Percentiles rank a stretch among this genome's conserved stretches.
Evolutionary conservation across 23 tunicate species (phyloP).

Genomic region (Phallusia fumigata): DNA sequence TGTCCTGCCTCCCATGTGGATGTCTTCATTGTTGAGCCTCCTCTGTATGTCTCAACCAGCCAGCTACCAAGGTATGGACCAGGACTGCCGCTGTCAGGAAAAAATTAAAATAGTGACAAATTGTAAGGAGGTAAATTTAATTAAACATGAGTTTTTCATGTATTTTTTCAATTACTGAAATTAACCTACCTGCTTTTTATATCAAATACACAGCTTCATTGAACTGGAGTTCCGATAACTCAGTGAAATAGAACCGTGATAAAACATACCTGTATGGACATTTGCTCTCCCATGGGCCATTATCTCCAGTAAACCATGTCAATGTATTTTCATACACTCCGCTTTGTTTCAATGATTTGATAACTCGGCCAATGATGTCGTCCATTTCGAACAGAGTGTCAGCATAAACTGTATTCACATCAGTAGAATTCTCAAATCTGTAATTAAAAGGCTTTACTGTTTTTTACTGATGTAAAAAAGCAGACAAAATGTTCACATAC

Average conservation of each 20-base stretch:
- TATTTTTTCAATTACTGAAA: too few relatives aligned
- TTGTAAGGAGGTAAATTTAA: too few relatives aligned
- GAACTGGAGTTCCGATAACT: too few relatives aligned
- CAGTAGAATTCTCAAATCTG: constrained; percentile 76
- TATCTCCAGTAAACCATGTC: constrained; percentile 92
- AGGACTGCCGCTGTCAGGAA: constrained; percentile 69
- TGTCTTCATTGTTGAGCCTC: constrained; percentile 65
- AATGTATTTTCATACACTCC: constrained; percentile 56
- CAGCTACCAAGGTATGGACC: constrained; percentile 79
- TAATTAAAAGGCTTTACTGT: not conserved
- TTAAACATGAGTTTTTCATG: too few relatives aligned
- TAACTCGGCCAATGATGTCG: constrained; percentile 64
- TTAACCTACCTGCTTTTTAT: too few relatives aligned
- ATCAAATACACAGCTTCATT: too few relatives aligned
- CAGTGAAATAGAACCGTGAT: too few relatives aligned
- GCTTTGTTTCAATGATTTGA: constrained; percentile 23
- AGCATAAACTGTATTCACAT: constrained; percentile 55
- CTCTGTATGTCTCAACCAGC: constrained; percentile 47
- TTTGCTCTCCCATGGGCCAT: constrained; percentile 82
- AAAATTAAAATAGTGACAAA: too few relatives aligned
- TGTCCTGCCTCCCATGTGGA: constrained; percentile 93
- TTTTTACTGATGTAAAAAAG: too few relatives aligned
- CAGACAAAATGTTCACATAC: not conserved
- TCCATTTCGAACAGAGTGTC: constrained; percentile 82
- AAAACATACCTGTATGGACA: constrained; percentile 72